Conservation (phyloP, 2,888 invertebrate genomes). For the Scaptomyza tumidula region DNA sequence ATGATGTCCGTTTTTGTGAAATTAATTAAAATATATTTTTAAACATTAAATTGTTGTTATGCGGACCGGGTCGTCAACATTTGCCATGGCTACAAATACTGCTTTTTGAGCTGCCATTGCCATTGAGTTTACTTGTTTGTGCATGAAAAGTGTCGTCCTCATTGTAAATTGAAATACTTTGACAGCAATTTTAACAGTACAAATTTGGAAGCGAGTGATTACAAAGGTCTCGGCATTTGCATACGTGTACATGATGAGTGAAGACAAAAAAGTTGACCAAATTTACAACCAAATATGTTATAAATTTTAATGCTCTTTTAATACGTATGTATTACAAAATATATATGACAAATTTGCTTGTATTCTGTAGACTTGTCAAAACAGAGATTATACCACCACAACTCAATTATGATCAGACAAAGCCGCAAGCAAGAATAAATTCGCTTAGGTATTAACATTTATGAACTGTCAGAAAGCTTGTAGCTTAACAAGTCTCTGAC, state of each 20-base stretch:
- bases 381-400: slow-evolving; percentile 8
- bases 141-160: background rate
- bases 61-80: slow-evolving; percentile 1
- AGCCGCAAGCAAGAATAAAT: slow-evolving; percentile 9
- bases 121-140: slow-evolving; percentile 3
- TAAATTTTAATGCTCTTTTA: background rate
- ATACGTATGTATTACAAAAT: background rate
- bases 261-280: background rate
- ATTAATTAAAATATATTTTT: slow-evolving; percentile 69
- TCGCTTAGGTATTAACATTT: slow-evolving; percentile 46
- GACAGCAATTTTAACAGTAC: background rate
- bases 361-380: background rate
- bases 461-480: slow-evolving; percentile 47
- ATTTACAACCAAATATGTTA: background rate
- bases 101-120: background rate
- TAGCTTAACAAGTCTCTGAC: slow-evolving; percentile 26
- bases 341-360: background rate
- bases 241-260: background rate
- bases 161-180: background rate
- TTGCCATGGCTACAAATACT: slow-evolving; percentile 29
- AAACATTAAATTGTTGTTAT: slow-evolving; percentile 32
- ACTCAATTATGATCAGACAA: slow-evolving; percentile 16
- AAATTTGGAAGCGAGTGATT: background rate
- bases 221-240: background rate
- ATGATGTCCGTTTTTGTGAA: slow-evolving; percentile 58